Percentiles rank a stretch among this genome's conserved stretches.
phyloP scores from a whole-genome alignment of 37 sponge, comb jelly and placozoan species.

The Dysidea cf. avara region DNA sequence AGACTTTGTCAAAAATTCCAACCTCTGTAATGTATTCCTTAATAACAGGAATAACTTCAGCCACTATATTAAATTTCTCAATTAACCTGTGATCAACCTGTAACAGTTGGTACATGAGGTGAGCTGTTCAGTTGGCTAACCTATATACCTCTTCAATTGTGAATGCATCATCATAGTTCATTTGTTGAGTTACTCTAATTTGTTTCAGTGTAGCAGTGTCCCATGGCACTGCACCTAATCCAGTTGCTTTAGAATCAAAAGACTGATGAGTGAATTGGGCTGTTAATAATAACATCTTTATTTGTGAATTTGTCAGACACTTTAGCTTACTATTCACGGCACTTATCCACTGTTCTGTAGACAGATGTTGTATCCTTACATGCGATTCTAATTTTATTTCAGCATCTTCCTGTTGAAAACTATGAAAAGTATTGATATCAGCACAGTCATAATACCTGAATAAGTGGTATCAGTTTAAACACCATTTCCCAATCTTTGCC shows the following conservation, averaged over 20 bases:
- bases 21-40: conserved; percentile 42
- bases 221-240: conserved; percentile 54
- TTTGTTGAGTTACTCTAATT: no score
- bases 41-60: conserved; percentile 71
- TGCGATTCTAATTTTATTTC: conserved; percentile 47
- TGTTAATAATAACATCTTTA: no score
- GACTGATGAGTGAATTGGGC: conserved; percentile 13
- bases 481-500: conserved; percentile 29
- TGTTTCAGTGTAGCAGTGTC: conserved; percentile 66
- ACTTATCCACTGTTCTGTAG: conserved; percentile 60
- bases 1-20: no score
- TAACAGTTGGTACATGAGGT: background rate
- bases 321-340: no score
- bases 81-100: conserved; percentile 62
- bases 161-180: conserved; percentile 78
- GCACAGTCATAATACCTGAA: conserved; percentile 40
- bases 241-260: conserved; percentile 22
- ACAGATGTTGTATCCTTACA: conserved; percentile 59
- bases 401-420: conserved; percentile 56
- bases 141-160: conserved; percentile 61
- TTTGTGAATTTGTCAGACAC: no score
- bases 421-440: no score
- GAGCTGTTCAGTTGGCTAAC: background rate
- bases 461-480: conserved; percentile 58
- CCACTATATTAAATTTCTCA: conserved; percentile 64